Evolutionary conservation across 2,797 vertebrate genomes (phyloP).

Genomic region (Gadopsis marmoratus): DNA sequence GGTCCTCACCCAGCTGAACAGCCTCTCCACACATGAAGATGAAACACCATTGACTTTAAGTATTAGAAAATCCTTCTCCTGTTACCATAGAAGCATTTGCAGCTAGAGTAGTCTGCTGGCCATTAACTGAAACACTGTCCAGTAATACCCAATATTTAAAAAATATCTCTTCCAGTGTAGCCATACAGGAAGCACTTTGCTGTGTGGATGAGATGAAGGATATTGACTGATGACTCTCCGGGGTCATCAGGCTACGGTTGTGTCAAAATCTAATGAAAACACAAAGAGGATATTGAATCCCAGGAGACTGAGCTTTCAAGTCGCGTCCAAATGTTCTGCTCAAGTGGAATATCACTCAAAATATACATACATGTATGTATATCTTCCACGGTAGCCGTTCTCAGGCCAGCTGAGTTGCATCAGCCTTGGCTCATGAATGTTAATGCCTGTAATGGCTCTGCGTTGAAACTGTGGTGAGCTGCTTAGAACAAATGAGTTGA

Average conservation of each 20-base stretch:
- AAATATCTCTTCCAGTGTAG: not conserved
- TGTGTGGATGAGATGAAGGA: conserved; percentile 25
- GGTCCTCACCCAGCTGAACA: conserved; percentile 50
- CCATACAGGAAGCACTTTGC: conserved; percentile 52
- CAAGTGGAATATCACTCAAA: not conserved
- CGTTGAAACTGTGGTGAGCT: not conserved
- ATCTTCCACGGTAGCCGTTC: conserved; percentile 8
- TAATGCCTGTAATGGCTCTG: conserved; percentile 13
- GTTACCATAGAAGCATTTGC: conserved; percentile 48
- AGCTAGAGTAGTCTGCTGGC: conserved; percentile 8
- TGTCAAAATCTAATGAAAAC: conserved; percentile 49
- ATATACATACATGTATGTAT: too few species aligned
- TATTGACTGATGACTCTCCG: conserved; percentile 25
- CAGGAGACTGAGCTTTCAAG: conserved; percentile 15
- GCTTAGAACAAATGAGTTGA: conserved; percentile 1
- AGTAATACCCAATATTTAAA: conserved; percentile 1
- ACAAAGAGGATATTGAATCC: conserved; percentile 13
- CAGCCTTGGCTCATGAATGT: conserved; percentile 6
- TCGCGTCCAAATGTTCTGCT: conserved; percentile 23
- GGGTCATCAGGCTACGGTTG: conserved; percentile 11
- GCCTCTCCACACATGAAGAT: conserved; percentile 45
- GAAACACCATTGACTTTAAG: conserved; percentile 31
- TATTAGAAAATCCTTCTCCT: conserved; percentile 26
- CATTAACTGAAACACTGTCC: conserved; percentile 14
- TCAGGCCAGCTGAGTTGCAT: not conserved